Base-by-base conservation (phyloP, 2,113 vertebrate genomes). In the Zootoca vivipara region DNA sequence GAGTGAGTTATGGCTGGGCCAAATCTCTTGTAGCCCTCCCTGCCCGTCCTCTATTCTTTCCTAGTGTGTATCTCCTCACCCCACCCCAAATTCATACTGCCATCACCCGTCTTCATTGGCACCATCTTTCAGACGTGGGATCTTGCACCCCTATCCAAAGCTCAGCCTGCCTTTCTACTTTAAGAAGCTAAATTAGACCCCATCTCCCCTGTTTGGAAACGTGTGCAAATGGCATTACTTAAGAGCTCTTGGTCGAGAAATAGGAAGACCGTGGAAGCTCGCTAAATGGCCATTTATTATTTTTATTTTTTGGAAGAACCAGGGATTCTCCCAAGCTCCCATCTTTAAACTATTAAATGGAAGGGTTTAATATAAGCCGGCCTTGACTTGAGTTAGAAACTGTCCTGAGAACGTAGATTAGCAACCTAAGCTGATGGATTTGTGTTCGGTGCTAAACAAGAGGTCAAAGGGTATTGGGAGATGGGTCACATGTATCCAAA, bases 181-280 rank as follows among this genome's bases (percentile, higher is more conserved):
- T 38, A 87, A 88, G 84, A 88, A 93, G 93, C 95, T 95, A 9
- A 92, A 94, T 96, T 95, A 94, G 94, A 91, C 94, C 85, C 85
- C 30, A 80, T 64, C 82, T 83, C 64, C 90, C 77, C 77, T 83
- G 77, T 64, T 93, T 92, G 86, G 20, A 69, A 18, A 35, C 1
- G 38, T 64, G 9, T 78, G 35, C 38, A 46, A 24, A 40, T 24
- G 78, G 40, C 10, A 46, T 81, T 81, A 69, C 7, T 40, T 2
- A 28, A 79, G 8, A 1, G 15, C 24, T 30, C 78, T 69, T 28
- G 3, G 3, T 15, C 5, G 22, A 22, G 35, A 5, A 35, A 46
- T 13, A 22, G 40, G 5, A 81, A 38, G 52, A 3, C 28, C 33
- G 28, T 13, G 10, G 30, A 26, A 7, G 22, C 20, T 28, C 56